A percentile compares a stretch with the other conserved stretches of the same genome.
phyloP scores from a whole-genome alignment of 2,888 invertebrate genomes.

The Macrosiphum euphorbiae region DNA sequence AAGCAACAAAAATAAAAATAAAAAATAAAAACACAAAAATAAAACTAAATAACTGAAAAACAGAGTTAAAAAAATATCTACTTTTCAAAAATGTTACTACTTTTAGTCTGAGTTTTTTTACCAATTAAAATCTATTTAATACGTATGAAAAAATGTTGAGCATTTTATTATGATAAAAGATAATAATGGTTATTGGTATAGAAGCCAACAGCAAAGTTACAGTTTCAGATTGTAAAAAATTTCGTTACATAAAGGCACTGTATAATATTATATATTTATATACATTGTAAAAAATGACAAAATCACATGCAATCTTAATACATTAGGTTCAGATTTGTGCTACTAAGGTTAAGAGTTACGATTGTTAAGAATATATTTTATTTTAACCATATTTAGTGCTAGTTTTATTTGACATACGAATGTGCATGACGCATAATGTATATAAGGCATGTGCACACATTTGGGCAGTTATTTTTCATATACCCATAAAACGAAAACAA shows the following conservation, averaged over 20 bases:
- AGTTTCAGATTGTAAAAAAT: not conserved
- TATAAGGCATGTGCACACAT: not conserved
- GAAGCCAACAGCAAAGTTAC: not conserved
- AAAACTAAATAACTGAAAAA: slow-evolving; percentile 69
- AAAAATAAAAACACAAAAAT: slow-evolving; percentile 69
- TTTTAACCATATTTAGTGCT: not conserved
- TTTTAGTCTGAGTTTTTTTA: not conserved
- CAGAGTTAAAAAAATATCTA: slow-evolving; percentile 66
- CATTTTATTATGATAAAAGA: not conserved
- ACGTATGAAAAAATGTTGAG: not conserved
- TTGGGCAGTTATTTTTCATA: not conserved
- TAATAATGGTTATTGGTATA: not conserved
- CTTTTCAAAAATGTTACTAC: slow-evolving; percentile 51
- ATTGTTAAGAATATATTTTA: not conserved
- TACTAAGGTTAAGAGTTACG: not conserved
- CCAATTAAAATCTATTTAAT: not conserved
- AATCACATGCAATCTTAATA: not conserved
- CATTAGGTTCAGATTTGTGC: not conserved
- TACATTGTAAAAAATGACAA: not conserved
- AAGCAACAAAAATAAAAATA: slow-evolving; percentile 68
- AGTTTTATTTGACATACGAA: not conserved
- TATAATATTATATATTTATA: not conserved
- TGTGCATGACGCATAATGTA: not conserved
- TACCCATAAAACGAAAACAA: not conserved
- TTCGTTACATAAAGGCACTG: not conserved